Conservation (phyloP, 2,113 vertebrate species). For the Calidris pugnax region DNA sequence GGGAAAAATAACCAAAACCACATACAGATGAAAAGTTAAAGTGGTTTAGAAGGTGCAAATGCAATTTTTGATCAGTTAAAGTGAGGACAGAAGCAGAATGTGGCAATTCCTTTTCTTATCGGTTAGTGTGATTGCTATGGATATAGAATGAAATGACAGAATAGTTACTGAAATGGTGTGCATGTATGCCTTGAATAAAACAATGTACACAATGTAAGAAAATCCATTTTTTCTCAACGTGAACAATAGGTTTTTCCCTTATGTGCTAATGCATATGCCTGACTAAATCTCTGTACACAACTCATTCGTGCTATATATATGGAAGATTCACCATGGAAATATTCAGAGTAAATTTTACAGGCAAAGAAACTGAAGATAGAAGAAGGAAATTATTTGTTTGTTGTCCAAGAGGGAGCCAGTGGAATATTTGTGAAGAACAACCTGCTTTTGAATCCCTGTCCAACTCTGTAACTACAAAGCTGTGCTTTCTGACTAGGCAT, state of each 20-base stretch:
- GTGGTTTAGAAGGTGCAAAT: neutral
- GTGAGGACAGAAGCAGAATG: neutral
- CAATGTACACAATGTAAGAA: neutral
- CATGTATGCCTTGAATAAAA: slow-evolving; percentile 1
- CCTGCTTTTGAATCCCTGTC: neutral
- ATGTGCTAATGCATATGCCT: neutral
- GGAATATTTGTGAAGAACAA: neutral
- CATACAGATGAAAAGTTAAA: neutral
- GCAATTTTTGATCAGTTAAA: neutral
- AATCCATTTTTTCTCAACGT: neutral
- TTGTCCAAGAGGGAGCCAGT: neutral
- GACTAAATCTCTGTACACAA: neutral
- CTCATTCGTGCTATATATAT: neutral
- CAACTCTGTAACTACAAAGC: neutral
- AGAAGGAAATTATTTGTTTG: neutral
- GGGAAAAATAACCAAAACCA: neutral
- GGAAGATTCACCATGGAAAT: neutral
- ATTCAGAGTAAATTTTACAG: neutral
- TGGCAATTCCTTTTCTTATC: neutral
- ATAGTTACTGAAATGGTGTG: neutral
- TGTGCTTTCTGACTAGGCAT: neutral
- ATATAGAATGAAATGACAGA: neutral
- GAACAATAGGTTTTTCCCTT: neutral
- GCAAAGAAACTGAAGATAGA: neutral
- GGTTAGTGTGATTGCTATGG: neutral